Evolutionary conservation across 2,113 vertebrate genomes (phyloP), one percentile per base, ranked within the genome.

Genomic region (Hypanus sabinus): DNA sequence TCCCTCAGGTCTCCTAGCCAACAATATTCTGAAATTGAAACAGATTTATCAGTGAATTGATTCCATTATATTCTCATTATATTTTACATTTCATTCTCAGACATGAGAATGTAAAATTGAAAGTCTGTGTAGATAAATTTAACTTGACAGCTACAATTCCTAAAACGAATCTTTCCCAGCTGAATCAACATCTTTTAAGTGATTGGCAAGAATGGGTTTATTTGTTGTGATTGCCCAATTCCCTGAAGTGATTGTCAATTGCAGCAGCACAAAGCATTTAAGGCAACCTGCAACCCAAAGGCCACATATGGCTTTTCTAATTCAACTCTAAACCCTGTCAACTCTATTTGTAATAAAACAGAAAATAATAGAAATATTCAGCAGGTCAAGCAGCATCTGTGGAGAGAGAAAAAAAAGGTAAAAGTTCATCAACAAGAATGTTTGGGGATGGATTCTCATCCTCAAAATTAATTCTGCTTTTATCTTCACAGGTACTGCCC

Each of bases 201-300:
- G 85, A 88, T 88, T 88, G 85, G 24, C 85, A 62, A 62, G 30
- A 88, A 24, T 88, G 11, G 12, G 62, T 88, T 62, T 88, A 62
- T 62, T 88, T 88, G 57, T 12, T 88, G 57, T 88, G 85, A 62
- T 88, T 88, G 85, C 60, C 85, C 62, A 57, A 62, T 88, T 62
- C 57, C 57, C 85, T 88, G 30, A 88, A 88, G 57, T 88, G 14
- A 88, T 88, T 88, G 55, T 88, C 57, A n/a, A n/a, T 88, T 88
- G 62, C n/a, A 60, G 9, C 62, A 14, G 12, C 55, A n/a, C 62
- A 62, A n/a, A 88, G 27, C 30, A 62, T 62, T n/a, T 79, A 79
- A 79, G n/a, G 76, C n/a, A 88, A 60, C 3, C 85, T 62, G 27
- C 85, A 62, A 27, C 10, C 11, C 57, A 33, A 14, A 8, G 55